phyloP scores from a whole-genome alignment of 2,797 vertebrate genomes.

The Xenentodon cancila region DNA sequence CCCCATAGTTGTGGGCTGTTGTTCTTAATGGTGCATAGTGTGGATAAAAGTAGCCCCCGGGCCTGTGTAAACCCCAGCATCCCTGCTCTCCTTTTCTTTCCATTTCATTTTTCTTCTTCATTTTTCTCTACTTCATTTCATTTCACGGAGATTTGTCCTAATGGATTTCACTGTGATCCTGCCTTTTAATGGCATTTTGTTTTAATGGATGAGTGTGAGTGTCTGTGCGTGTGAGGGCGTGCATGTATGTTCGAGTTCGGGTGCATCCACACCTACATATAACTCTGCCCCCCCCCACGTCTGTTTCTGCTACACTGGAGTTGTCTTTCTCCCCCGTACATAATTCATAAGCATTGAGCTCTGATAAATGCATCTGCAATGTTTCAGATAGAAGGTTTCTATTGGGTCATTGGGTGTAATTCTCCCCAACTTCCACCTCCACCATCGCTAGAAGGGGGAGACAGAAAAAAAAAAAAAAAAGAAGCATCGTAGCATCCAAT shows the following conservation, averaged over 20 bases:
- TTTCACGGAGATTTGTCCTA: constrained; percentile 78
- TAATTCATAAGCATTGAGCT: constrained; percentile 74
- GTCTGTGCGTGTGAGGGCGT: constrained; percentile 1
- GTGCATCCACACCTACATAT: constrained; percentile 42
- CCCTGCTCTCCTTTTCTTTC: constrained; percentile 16
- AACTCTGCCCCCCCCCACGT: constrained; percentile 10
- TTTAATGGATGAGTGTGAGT: constrained; percentile 58
- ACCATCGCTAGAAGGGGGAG: neutral
- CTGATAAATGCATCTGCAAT: constrained; percentile 66
- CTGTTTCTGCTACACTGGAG: constrained; percentile 44
- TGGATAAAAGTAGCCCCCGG: constrained; percentile 59
- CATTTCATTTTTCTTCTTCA: constrained; percentile 65
- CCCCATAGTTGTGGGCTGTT: constrained; percentile 42
- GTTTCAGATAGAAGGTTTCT: constrained; percentile 63
- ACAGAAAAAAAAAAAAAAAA: constrained; percentile 4
- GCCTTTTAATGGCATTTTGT: constrained; percentile 64
- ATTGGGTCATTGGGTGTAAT: constrained; percentile 52
- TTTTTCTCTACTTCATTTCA: constrained; percentile 76
- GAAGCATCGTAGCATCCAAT: constrained; percentile 65
- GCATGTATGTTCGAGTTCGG: neutral
- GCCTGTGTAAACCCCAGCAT: constrained; percentile 42
- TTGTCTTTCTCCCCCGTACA: constrained; percentile 58
- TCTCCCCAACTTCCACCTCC: constrained; percentile 49
- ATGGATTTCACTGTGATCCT: constrained; percentile 74
- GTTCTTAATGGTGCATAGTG: constrained; percentile 61